These are phyloP conservation scores for Agrotis clavis DNA, from an alignment of 2,888 invertebrate species.

Conservation along the genomic window DNA sequence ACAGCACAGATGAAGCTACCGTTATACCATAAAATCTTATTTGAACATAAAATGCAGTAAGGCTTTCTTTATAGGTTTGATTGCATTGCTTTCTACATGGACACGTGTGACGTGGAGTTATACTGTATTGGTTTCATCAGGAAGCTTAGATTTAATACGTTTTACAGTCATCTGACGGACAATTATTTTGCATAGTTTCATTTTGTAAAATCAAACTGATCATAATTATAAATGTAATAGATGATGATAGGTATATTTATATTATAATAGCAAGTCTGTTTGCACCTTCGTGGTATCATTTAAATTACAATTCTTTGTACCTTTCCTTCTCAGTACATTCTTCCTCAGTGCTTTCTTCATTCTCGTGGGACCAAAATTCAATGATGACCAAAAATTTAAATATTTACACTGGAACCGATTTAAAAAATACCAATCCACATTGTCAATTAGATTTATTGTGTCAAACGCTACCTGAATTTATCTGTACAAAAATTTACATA, in stretches of 20 bases:
- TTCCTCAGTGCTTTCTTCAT: no score
- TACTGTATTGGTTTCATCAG: neutral
- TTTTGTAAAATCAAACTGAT: no score
- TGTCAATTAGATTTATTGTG: conserved; percentile 55
- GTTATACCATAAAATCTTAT: conserved; percentile 52
- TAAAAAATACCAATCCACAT: conserved; percentile 29
- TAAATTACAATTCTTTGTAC: neutral
- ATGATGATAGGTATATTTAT: no score
- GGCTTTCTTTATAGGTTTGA: conserved; percentile 21
- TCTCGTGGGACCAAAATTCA: conserved; percentile 43
- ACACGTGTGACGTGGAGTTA: neutral
- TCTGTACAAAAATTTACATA: conserved; percentile 55
- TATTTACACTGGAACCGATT: conserved; percentile 20
- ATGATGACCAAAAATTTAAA: conserved; percentile 33
- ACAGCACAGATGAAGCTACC: conserved; percentile 39
- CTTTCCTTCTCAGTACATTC: neutral
- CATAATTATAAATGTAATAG: no score
- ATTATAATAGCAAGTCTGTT: no score
- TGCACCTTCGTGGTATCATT: neutral
- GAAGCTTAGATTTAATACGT: neutral
- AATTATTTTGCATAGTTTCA: no score
- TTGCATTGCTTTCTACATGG: neutral
- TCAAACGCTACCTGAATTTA: conserved; percentile 54
- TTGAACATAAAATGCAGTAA: conserved; percentile 40
- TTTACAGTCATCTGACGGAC: neutral